Percentiles rank a stretch among this genome's conserved stretches.
phyloP scores from a whole-genome alignment of 2,113 vertebrate genomes.

The Cichladusa arquata region DNA sequence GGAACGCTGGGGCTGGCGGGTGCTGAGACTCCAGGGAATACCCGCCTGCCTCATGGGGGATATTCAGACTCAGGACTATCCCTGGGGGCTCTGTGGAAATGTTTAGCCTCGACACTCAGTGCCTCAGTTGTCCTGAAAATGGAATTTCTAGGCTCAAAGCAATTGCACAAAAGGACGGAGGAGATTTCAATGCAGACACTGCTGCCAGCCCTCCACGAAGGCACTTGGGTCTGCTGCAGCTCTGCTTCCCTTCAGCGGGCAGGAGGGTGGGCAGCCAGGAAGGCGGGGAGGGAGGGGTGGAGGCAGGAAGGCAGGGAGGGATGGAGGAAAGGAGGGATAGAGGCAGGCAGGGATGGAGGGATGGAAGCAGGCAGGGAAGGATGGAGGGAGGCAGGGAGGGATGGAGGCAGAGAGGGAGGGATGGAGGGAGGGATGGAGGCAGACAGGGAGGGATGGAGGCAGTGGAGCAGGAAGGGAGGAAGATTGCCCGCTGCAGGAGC shows the following conservation, averaged over 20 bases:
- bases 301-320: background rate
- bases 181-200: accelerated
- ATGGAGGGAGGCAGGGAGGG: background rate
- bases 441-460: background rate
- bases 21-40: background rate
- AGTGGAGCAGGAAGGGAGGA: background rate
- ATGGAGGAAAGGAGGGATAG: no score
- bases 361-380: background rate
- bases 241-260: background rate
- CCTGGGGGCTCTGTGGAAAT: background rate
- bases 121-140: background rate
- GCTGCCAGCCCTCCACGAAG: background rate
- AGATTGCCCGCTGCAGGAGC: background rate
- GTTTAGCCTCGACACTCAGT: background rate
- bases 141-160: background rate
- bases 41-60: accelerated
- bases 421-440: background rate
- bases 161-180: background rate
- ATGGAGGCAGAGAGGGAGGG: background rate
- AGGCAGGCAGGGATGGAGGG: background rate
- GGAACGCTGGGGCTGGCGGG: accelerated
- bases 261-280: background rate
- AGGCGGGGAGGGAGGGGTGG: background rate
- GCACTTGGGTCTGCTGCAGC: background rate
- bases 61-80: background rate